Percentiles rank a stretch among this genome's conserved stretches.
Conservation (phyloP, 2,113 vertebrate species). For the Caranx melampygus region DNA sequence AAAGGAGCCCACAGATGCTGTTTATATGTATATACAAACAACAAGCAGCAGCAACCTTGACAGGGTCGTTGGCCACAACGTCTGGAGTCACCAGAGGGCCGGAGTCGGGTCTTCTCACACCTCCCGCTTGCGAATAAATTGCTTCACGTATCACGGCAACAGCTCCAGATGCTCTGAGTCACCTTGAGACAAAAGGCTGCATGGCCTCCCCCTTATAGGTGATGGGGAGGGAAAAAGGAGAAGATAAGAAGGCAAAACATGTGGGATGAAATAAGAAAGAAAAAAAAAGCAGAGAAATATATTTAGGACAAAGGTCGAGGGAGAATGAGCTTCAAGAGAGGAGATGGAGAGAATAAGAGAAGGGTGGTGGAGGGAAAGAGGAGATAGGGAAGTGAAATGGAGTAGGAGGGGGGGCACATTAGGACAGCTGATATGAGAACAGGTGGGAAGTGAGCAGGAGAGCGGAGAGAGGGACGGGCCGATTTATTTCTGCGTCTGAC, state of each 20-base stretch:
- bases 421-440: constrained; percentile 43
- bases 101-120: constrained; percentile 64
- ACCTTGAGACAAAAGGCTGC: constrained; percentile 78
- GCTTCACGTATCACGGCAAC: constrained; percentile 53
- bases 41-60: constrained; percentile 57
- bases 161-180: constrained; percentile 78
- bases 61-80: constrained; percentile 32
- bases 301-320: constrained; percentile 13
- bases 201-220: constrained; percentile 30
- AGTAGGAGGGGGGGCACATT: constrained; percentile 21
- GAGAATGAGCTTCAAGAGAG: constrained; percentile 5
- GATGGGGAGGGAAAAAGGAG: constrained; percentile 25
- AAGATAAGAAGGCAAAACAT: constrained; percentile 19
- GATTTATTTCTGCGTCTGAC: constrained; percentile 35
- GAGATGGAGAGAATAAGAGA: constrained; percentile 23
- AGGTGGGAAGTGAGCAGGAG: constrained; percentile 39
- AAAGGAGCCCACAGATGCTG: constrained; percentile 8
- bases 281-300: constrained; percentile 26
- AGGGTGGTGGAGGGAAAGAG: background rate
- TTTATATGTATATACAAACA: constrained; percentile 14
- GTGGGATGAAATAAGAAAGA: constrained; percentile 10
- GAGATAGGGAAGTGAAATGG: background rate
- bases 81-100: constrained; percentile 60
- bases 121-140: constrained; percentile 71
- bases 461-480: constrained; percentile 8